Percentiles rank a stretch among this genome's conserved stretches.
Evolutionary conservation across 2,888 invertebrate species (phyloP).

Genomic region (Philopedon plagiatum): DNA sequence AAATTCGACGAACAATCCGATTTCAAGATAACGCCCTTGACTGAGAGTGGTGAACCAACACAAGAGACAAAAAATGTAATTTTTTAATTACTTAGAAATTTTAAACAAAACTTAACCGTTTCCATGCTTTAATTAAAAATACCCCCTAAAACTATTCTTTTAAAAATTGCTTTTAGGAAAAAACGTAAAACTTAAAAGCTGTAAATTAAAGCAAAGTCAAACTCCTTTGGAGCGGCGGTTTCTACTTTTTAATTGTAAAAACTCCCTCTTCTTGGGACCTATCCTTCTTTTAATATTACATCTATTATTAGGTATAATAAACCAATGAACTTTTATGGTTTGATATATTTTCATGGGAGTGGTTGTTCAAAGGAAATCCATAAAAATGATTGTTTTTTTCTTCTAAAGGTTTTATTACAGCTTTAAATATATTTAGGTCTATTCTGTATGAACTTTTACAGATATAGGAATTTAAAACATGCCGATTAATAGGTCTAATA

Average conservation of each 20-base stretch:
- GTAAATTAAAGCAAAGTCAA: not conserved
- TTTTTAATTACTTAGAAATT: too few relatives aligned
- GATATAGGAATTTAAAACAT: not conserved
- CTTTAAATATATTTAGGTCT: not conserved
- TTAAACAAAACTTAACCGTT: too few relatives aligned
- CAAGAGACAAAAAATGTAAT: too few relatives aligned
- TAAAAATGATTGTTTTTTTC: constrained; percentile 4
- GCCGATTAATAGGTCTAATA: not conserved
- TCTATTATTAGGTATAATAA: constrained; percentile 9
- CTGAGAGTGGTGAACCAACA: too few relatives aligned
- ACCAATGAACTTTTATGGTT: constrained; percentile 9
- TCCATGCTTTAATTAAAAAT: not conserved
- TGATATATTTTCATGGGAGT: not conserved
- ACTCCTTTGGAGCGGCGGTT: not conserved
- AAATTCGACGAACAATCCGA: too few relatives aligned
- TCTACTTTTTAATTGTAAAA: not conserved
- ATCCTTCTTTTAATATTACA: not conserved
- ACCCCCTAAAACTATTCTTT: not conserved
- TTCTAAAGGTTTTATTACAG: constrained; percentile 8
- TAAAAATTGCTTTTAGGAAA: not conserved
- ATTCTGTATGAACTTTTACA: not conserved
- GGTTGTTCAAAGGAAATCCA: constrained; percentile 8
- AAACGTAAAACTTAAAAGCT: not conserved
- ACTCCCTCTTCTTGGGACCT: not conserved
- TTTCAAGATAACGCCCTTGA: too few relatives aligned